Base-by-base conservation (phyloP, 2,113 vertebrate genomes). In the Apistogramma diplotaenia region DNA sequence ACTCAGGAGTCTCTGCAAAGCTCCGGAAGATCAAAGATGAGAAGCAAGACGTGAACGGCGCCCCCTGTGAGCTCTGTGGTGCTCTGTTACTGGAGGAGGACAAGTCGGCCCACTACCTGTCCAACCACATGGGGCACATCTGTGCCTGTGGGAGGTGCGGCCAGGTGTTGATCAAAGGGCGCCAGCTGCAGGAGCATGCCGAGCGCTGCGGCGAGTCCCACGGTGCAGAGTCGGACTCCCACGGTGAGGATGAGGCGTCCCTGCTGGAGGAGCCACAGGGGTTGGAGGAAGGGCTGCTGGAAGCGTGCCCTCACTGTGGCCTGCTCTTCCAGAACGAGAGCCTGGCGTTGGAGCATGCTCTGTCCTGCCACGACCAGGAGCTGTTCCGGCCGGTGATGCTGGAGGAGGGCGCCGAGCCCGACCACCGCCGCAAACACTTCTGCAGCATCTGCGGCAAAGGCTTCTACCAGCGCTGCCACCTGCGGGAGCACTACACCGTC, bases 381-480 rank as follows among this genome's bases (percentile, higher is more conserved):
- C 91, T 96, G 86, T 96, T 97, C 82, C 97, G 97, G 79, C 96
- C 95, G 7, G 93, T 93, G 75, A 89, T 96, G 79, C 85, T 96
- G 90, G 96, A 97, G 78, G 97, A 97, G 23, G 95, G 95, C 1
- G 93, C 93, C 0, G 97, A 98, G 53, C 95, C 96, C 16, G 97
- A 98, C 88, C 97, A 99, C 91, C 96, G 98, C 4, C 96, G 98
- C 59, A 99, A 99, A 87, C 98, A 99, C 94, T 98, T 99, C 93
- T 99, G 98, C 92, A 96, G 95, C 93, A 97, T 99, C 82, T 99
- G 98, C 15, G 98, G 98, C 46, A 98, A 98, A 91, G 98, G 98
- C 73, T 99, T 99, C 93, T 99, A 97, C 92, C 98, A 99, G 94
- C 97, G 98, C 53, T 99, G 98, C 93, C 98, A 99, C 95, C 95